Conservation (phyloP, 2,888 invertebrate genomes). For the Microplitis deprimator region DNA sequence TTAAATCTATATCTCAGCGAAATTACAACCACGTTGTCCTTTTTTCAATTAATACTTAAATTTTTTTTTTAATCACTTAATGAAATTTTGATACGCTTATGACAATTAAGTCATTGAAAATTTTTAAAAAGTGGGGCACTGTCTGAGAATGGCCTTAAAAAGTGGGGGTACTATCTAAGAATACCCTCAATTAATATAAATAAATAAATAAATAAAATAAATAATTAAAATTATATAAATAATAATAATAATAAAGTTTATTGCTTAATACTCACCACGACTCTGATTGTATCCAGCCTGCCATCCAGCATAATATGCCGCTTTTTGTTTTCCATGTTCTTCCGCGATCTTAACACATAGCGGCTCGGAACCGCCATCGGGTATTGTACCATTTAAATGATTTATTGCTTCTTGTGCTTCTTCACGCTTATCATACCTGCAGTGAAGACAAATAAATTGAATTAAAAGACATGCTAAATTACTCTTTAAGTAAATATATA, state of each 20-base stretch:
- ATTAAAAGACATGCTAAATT: constrained; percentile 13
- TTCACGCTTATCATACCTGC: constrained; percentile 87
- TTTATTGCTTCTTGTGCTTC: constrained; percentile 93
- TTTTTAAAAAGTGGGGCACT: too few relatives aligned
- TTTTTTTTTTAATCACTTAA: too few relatives aligned
- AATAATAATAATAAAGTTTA: constrained; percentile 30
- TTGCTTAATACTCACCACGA: constrained; percentile 67
- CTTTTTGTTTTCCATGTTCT: constrained; percentile 88
- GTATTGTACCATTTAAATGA: constrained; percentile 86
- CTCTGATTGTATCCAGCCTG: constrained; percentile 79
- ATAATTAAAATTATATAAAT: background rate
- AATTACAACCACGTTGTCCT: too few relatives aligned
- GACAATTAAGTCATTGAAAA: too few relatives aligned
- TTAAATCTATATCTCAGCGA: too few relatives aligned
- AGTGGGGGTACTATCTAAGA: too few relatives aligned
- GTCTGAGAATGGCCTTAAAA: too few relatives aligned
- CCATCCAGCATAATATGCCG: constrained; percentile 82
- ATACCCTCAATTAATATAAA: constrained; percentile 16
- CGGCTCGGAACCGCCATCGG: constrained; percentile 87
- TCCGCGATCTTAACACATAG: constrained; percentile 89
- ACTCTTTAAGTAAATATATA: background rate
- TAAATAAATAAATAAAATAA: constrained; percentile 5
- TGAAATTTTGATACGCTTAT: too few relatives aligned
- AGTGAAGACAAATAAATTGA: constrained; percentile 31
- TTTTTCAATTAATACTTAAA: too few relatives aligned